phyloP scores from a whole-genome alignment of 2,797 vertebrate species.

The Sebastiscus tertius region DNA sequence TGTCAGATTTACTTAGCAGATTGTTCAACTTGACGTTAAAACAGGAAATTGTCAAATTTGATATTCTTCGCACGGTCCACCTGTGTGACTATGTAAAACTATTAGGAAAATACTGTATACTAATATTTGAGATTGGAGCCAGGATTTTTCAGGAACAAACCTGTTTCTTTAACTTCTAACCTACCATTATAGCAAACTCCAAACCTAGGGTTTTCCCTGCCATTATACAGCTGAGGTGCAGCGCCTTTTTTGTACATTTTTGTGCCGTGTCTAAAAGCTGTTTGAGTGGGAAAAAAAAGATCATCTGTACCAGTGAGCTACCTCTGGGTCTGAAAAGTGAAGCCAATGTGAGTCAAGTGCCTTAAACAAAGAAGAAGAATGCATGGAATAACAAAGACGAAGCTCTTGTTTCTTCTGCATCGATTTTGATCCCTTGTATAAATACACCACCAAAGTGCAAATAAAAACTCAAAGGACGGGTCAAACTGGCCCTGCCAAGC shows the following conservation, averaged over 20 bases:
- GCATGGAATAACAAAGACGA: too few species aligned
- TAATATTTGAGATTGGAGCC: background rate
- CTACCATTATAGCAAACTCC: background rate
- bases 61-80: background rate
- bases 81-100: background rate
- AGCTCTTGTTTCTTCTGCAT: too few species aligned
- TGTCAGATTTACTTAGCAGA: background rate
- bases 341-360: too few species aligned
- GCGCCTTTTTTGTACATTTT: too few species aligned
- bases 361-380: too few species aligned
- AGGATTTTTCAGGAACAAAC: background rate
- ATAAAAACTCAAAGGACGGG: background rate
- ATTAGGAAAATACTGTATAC: background rate
- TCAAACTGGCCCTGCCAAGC: background rate
- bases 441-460: background rate
- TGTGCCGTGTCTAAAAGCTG: too few species aligned
- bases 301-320: too few species aligned
- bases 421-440: background rate
- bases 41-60: background rate
- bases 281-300: too few species aligned
- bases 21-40: background rate
- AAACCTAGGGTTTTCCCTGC: accelerated
- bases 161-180: background rate
- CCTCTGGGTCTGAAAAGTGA: too few species aligned
- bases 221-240: too few species aligned